Percentiles rank a stretch among this genome's conserved stretches.
These are phyloP conservation scores for Pseudomyrmex gracilis DNA, from an alignment of 1,140 invertebrate genomes.

Conservation along the genomic window DNA sequence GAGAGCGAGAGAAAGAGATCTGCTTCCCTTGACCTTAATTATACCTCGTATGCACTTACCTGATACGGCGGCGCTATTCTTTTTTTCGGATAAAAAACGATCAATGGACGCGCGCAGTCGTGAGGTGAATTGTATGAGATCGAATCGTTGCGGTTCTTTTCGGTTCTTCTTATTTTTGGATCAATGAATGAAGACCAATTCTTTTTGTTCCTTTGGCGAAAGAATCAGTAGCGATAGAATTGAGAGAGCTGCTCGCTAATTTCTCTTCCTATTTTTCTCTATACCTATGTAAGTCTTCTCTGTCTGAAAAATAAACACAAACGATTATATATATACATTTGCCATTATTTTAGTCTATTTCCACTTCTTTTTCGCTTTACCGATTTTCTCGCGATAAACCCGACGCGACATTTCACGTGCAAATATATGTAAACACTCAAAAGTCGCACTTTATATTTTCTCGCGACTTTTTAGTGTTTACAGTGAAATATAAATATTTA, in stretches of 20 bases:
- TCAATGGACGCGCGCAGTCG: background rate
- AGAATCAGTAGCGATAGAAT: background rate
- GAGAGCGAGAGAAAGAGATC: background rate
- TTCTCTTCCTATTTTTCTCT: background rate
- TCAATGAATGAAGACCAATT: background rate
- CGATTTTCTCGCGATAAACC: too few relatives aligned
- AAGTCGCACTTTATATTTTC: too few relatives aligned
- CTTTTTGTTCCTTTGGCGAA: background rate
- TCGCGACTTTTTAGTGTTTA: too few relatives aligned
- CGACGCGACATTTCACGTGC: too few relatives aligned
- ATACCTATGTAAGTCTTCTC: too few relatives aligned
- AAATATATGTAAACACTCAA: too few relatives aligned
- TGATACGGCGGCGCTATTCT: slow-evolving; percentile 24
- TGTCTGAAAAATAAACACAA: background rate
- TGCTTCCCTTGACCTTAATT: slow-evolving; percentile 59
- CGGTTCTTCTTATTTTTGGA: background rate
- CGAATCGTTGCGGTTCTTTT: background rate
- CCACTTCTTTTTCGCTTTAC: too few relatives aligned
- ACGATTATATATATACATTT: background rate
- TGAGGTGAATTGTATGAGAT: slow-evolving; percentile 8
- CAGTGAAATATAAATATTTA: background rate
- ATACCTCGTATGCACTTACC: slow-evolving; percentile 22
- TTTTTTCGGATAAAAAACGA: slow-evolving; percentile 10
- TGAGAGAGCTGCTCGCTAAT: slow-evolving; percentile 2
- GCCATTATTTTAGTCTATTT: background rate